These are phyloP conservation scores for Heteromyza rotundicornis DNA, from an alignment of 2,888 invertebrate species.

Conservation along the genomic window DNA sequence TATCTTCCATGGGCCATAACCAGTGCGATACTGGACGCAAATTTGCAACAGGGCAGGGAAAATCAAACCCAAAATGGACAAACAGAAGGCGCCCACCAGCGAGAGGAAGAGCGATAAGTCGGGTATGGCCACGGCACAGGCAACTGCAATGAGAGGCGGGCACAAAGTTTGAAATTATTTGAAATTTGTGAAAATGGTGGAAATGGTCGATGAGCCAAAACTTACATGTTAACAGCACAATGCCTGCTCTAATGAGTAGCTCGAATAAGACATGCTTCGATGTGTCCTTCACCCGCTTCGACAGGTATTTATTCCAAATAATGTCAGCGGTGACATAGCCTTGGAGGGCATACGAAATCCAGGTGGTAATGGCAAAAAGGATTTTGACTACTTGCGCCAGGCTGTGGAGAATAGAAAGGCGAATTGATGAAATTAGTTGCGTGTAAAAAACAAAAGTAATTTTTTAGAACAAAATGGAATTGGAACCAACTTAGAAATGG, in stretches of 20 bases:
- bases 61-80: constrained; percentile 88
- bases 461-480: too few relatives aligned
- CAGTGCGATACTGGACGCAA: constrained; percentile 73
- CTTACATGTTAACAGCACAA: constrained; percentile 75
- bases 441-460: too few relatives aligned
- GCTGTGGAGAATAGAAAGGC: constrained; percentile 47
- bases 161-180: neutral
- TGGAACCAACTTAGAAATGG: too few relatives aligned
- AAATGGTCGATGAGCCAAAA: too few relatives aligned
- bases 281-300: constrained; percentile 71
- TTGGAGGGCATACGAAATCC: constrained; percentile 95
- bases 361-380: constrained; percentile 86
- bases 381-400: constrained; percentile 81
- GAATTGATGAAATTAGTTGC: too few relatives aligned
- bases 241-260: constrained; percentile 73
- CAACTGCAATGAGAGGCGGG: constrained; percentile 67
- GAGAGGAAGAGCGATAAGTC: constrained; percentile 90
- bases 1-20: constrained; percentile 74
- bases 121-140: constrained; percentile 83
- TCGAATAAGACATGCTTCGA: constrained; percentile 72
- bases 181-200: too few relatives aligned
- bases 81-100: constrained; percentile 89
- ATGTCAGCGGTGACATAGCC: constrained; percentile 98
- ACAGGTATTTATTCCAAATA: constrained; percentile 73
- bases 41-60: constrained; percentile 91